A percentile compares a stretch with the other conserved stretches of the same genome.
Conservation (phyloP, 2,888 invertebrate genomes). For the Ochropleura leucogaster region DNA sequence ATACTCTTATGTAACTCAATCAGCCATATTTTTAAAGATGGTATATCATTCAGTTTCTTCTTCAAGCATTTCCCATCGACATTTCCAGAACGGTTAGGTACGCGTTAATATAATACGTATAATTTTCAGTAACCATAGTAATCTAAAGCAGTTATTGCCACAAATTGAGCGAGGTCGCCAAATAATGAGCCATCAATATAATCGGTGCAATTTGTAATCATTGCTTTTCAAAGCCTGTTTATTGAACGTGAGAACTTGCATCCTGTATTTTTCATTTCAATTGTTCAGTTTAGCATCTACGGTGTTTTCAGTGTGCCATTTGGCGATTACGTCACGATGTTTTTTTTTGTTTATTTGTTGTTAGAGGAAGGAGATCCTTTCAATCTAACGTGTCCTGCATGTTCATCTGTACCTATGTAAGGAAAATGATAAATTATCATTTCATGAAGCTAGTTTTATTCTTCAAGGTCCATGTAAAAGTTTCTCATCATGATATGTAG, state of each 20-base stretch:
- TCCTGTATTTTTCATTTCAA: slow-evolving; percentile 47
- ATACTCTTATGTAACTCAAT: neutral
- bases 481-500: neutral
- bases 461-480: neutral
- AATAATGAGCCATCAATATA: slow-evolving; percentile 41
- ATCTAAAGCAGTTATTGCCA: slow-evolving; percentile 35
- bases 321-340: neutral
- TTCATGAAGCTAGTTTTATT: neutral
- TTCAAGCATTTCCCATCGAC: neutral
- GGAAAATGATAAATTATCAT: neutral
- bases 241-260: slow-evolving; percentile 37
- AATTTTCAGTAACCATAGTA: slow-evolving; percentile 32
- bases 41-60: neutral
- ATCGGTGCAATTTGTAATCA: slow-evolving; percentile 56
- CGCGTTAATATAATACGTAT: slow-evolving; percentile 12
- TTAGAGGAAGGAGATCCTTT: neutral
- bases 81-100: neutral
- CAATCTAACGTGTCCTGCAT: too few species aligned
- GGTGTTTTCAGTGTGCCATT: neutral
- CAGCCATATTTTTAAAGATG: neutral
- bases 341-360: neutral
- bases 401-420: neutral
- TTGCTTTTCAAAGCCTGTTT: slow-evolving; percentile 50
- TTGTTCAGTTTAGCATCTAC: slow-evolving; percentile 10
- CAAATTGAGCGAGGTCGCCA: slow-evolving; percentile 36